Conservation (phyloP, 1,140 invertebrate genomes). For the Scaptomyza montana region DNA sequence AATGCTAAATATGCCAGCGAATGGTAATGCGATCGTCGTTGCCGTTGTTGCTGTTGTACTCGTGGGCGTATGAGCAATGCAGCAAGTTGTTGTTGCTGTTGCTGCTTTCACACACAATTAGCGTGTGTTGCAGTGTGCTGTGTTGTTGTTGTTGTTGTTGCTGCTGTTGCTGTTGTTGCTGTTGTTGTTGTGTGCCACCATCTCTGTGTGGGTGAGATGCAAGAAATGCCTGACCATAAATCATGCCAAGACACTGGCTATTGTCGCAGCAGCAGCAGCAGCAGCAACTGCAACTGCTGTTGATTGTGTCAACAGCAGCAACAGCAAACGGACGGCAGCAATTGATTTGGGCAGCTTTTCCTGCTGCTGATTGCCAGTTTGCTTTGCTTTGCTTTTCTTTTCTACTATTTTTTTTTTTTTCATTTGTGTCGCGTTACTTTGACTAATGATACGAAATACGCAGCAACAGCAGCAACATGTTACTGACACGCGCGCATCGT, state of each 20-base stretch:
- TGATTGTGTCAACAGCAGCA: constrained; percentile 36
- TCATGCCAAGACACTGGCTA: constrained; percentile 71
- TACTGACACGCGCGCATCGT: constrained; percentile 78
- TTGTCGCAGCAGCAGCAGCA: constrained; percentile 54
- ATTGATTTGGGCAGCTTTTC: constrained; percentile 67
- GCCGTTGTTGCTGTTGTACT: constrained; percentile 29
- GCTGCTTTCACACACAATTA: constrained; percentile 79
- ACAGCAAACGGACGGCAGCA: constrained; percentile 36
- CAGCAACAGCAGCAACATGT: constrained; percentile 53
- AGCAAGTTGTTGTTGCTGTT: constrained; percentile 40
- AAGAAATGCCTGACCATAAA: constrained; percentile 74
- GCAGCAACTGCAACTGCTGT: constrained; percentile 8
- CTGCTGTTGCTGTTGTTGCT: constrained; percentile 47
- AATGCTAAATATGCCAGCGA: constrained; percentile 78
- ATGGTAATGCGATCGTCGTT: constrained; percentile 63
- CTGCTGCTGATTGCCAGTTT: constrained; percentile 73
- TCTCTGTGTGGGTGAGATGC: constrained; percentile 68
- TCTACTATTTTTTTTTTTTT: constrained; percentile 10
- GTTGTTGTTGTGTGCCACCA: constrained; percentile 34
- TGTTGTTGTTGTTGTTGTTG: constrained; percentile 55
- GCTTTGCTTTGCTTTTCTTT: constrained; percentile 52
- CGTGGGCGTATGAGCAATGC: constrained; percentile 74
- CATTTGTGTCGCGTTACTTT: constrained; percentile 51
- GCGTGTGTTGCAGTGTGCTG: no score
- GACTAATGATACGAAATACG: constrained; percentile 78